Base-by-base conservation (phyloP, 2,113 vertebrate species). In the Marmota monax region DNA sequence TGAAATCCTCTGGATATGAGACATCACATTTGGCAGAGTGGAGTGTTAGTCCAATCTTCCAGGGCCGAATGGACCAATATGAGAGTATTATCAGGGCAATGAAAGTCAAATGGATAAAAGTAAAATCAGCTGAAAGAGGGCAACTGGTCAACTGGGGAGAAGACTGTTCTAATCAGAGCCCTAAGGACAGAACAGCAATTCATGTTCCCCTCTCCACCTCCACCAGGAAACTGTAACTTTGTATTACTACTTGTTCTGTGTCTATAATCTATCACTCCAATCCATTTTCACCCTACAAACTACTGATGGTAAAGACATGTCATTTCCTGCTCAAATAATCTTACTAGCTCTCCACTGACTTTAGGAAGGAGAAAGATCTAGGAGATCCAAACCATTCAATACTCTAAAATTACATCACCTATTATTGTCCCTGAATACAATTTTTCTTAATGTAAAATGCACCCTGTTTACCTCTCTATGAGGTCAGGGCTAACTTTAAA, bases 171-270 rank as follows among this genome's bases (percentile, higher is more conserved):
- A 63, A 56, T 63, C 58, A 94, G 25, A 67, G n/a, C 1, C 53
- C 45, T 84, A 77, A 70, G 53, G 16, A 48, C n/a, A 89, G 32
- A 96, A 86, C 7, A 58, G n/a, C 23, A 70, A 34, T 94, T 90
- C 61, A 37, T 48, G 2, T 70, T 56, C 13, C 39, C 5, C 1
- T 74, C 48, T 92, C 14, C 25, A 23, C 82, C 32, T 72, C 20
- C 39, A 79, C 73, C 32, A 91, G 23, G 11, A 48, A 89, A 63
- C 42, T 6, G 1, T 83, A 53, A 78, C 20, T 90, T 53, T 20
- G 13, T 67, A 39, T 29, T 65, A 2, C 63, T 48, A 56, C 34
- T 48, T 72, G n/a, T n/a, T 88, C 61, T 93, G 5, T 77, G 77
- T 93, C 56, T 67, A 37, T 53, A 16, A 73, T 78, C 18, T 77